Conservation (phyloP, 2,888 invertebrate species). For the Trachelus tabidus region DNA sequence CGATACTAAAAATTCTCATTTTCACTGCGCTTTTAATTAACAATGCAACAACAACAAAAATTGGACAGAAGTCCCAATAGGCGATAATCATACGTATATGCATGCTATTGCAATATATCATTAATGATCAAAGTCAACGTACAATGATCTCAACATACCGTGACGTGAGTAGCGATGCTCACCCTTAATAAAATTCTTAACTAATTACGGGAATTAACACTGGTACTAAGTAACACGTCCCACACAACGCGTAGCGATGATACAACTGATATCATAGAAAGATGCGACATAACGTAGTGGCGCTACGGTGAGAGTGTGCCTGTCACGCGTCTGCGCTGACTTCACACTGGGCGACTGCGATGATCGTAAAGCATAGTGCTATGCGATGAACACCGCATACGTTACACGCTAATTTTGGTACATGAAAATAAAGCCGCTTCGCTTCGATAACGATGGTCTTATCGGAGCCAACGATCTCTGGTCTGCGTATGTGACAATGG, state of each 20-base stretch:
- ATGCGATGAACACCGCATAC: neutral
- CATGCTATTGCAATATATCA: neutral
- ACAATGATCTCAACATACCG: neutral
- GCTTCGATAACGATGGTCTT: neutral
- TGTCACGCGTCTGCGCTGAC: neutral
- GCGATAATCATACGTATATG: neutral
- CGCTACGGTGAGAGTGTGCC: neutral
- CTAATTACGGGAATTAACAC: neutral
- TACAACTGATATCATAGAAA: constrained; percentile 36
- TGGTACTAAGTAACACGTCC: constrained; percentile 13
- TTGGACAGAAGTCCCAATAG: neutral
- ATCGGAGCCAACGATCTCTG: neutral
- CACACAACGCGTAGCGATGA: constrained; percentile 29
- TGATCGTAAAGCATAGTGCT: neutral
- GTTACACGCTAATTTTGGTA: neutral
- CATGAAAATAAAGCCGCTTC: neutral
- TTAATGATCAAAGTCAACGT: neutral
- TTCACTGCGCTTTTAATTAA: neutral
- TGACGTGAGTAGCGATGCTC: neutral
- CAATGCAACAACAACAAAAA: neutral
- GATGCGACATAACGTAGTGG: constrained; percentile 27
- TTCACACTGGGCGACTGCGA: neutral
- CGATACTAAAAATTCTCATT: neutral
- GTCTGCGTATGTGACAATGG: neutral
- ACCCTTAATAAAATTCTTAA: neutral